These are phyloP conservation scores for Paedocypris sp. DNA, from an alignment of 2,113 vertebrate species.

Conservation along the genomic window DNA sequence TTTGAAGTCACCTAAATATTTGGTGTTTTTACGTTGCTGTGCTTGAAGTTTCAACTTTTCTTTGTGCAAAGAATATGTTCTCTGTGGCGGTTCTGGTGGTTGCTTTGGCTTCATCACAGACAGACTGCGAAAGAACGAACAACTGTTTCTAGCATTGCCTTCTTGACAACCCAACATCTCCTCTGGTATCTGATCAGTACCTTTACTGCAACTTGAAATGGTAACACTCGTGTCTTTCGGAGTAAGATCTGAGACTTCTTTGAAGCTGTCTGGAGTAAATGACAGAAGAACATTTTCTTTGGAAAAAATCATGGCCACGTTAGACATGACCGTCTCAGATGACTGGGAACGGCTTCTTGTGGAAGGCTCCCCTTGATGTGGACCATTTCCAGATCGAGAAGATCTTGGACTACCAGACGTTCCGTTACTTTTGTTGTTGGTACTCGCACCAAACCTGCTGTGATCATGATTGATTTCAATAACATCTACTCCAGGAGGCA, in stretches of 20 bases:
- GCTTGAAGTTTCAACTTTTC: slow-evolving; percentile 61
- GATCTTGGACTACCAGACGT: slow-evolving; percentile 73
- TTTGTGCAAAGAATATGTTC: slow-evolving; percentile 79
- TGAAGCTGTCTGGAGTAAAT: slow-evolving; percentile 26
- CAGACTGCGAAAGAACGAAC: slow-evolving; percentile 63
- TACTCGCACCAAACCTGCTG: slow-evolving; percentile 61
- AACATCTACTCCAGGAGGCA: slow-evolving; percentile 80
- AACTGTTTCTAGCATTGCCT: slow-evolving; percentile 58
- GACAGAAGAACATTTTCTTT: slow-evolving; percentile 53
- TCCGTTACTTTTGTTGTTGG: slow-evolving; percentile 78
- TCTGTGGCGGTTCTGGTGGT: slow-evolving; percentile 68
- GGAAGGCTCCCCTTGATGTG: slow-evolving; percentile 52
- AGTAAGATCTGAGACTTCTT: slow-evolving; percentile 16
- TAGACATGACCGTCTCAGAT: slow-evolving; percentile 79
- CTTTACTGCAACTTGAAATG: slow-evolving; percentile 42
- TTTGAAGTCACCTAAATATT: too few relatives aligned
- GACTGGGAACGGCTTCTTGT: slow-evolving; percentile 81
- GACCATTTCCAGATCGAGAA: slow-evolving; percentile 57
- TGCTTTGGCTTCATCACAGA: slow-evolving; percentile 82
- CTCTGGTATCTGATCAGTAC: slow-evolving; percentile 32
- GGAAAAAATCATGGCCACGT: slow-evolving; percentile 76
- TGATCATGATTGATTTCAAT: slow-evolving; percentile 71
- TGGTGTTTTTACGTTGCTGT: slow-evolving; percentile 35
- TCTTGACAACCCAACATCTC: slow-evolving; percentile 48
- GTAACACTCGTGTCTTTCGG: slow-evolving; percentile 46